Percentiles rank a stretch among this genome's conserved stretches.
phyloP scores from a whole-genome alignment of 2,888 invertebrate genomes.

The Gari tellinella region DNA sequence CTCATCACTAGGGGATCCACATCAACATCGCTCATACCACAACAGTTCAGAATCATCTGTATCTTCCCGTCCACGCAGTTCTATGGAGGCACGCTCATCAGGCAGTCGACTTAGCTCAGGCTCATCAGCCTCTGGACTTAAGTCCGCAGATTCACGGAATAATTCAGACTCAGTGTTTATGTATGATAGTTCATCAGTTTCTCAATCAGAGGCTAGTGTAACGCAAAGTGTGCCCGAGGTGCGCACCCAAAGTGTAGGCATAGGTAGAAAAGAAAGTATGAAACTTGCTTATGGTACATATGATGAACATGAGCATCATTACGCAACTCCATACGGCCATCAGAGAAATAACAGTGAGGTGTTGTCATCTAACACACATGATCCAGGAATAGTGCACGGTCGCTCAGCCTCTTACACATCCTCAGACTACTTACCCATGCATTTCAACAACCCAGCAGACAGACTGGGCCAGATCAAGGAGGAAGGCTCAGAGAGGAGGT shows the following conservation, averaged over 20 bases:
- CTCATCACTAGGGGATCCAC: conserved; percentile 43
- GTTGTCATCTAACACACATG: conserved; percentile 32
- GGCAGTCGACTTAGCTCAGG: conserved; percentile 67
- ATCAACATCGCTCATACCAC: conserved; percentile 36
- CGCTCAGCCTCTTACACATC: conserved; percentile 53
- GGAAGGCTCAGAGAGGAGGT: conserved; percentile 64
- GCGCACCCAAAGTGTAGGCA: conserved; percentile 15
- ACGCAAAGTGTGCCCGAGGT: conserved; percentile 10
- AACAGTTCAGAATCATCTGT: conserved; percentile 61
- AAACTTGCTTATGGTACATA: conserved; percentile 78
- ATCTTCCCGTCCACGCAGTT: conserved; percentile 67
- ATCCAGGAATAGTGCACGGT: conserved; percentile 39
- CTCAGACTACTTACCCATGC: conserved; percentile 64
- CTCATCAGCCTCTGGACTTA: conserved; percentile 25
- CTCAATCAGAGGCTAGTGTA: conserved; percentile 15
- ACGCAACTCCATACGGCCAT: conserved; percentile 55
- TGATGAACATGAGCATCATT: conserved; percentile 71
- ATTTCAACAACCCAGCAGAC: conserved; percentile 54
- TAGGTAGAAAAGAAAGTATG: conserved; percentile 74
- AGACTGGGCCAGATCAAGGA: conserved; percentile 73
- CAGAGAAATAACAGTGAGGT: conserved; percentile 65
- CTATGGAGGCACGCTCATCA: conserved; percentile 69
- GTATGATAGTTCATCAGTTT: conserved; percentile 53
- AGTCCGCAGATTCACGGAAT: conserved; percentile 22
- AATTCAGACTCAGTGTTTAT: conserved; percentile 73